These are phyloP conservation scores for Atta cephalotes DNA, from an alignment of 1,140 invertebrate species.

Conservation along the genomic window DNA sequence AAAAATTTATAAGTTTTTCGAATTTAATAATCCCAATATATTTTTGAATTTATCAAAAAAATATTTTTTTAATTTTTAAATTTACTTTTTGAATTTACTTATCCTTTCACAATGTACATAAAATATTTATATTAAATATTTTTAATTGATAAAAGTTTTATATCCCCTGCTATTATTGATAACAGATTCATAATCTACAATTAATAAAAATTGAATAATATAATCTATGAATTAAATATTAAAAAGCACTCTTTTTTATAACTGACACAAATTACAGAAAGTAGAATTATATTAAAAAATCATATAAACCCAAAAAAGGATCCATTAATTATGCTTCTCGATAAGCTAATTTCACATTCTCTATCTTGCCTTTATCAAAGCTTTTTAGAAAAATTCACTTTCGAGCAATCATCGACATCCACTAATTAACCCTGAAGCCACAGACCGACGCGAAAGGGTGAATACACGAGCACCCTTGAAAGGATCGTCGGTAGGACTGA, in stretches of 20 bases:
- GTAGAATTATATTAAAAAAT: background rate
- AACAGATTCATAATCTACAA: background rate
- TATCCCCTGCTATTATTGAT: background rate
- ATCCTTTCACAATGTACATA: no score
- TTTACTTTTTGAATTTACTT: background rate
- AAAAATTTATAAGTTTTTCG: background rate
- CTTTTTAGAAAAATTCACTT: slow-evolving; percentile 16
- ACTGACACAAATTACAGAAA: background rate
- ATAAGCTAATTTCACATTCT: background rate
- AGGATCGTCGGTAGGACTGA: slow-evolving; percentile 82
- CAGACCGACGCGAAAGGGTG: slow-evolving; percentile 38
- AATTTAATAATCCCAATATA: background rate
- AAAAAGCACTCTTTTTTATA: background rate
- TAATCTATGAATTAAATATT: background rate
- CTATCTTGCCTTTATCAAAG: background rate
- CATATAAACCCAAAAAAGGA: background rate
- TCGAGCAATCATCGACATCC: background rate
- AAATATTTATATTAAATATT: background rate
- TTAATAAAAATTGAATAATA: background rate
- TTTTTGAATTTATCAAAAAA: background rate
- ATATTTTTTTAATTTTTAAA: background rate
- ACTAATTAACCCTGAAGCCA: background rate
- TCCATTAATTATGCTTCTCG: background rate
- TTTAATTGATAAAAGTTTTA: slow-evolving; percentile 15
- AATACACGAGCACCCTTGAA: slow-evolving; percentile 73